These are phyloP conservation scores for Microtus montanus DNA, from an alignment of 2,113 vertebrate species.

Conservation along the genomic window DNA sequence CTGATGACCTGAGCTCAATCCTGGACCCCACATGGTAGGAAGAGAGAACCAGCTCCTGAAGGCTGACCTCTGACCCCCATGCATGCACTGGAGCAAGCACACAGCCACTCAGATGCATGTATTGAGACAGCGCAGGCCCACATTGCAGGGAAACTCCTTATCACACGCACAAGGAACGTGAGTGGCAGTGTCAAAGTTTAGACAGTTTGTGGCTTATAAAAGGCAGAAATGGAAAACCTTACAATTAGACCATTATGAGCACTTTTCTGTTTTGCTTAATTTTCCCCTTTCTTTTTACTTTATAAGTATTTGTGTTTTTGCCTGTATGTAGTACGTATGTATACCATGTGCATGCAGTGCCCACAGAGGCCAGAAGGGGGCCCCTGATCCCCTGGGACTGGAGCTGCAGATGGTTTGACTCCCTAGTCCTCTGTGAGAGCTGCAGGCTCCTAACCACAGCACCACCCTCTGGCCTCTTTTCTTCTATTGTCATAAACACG, in stretches of 20 bases:
- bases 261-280: not conserved
- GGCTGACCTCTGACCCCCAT: not conserved
- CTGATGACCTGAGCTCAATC: too few relatives aligned
- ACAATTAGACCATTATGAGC: not conserved
- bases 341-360: not conserved
- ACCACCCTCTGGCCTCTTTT: not conserved
- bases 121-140: not conserved
- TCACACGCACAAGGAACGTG: rapidly evolving
- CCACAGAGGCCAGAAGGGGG: not conserved
- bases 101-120: too few relatives aligned
- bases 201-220: not conserved
- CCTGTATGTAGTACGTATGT: not conserved
- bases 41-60: not conserved
- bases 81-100: too few relatives aligned
- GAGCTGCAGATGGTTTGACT: not conserved
- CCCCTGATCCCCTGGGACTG: not conserved
- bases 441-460: not conserved
- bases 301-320: not conserved
- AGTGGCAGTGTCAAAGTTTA: not conserved
- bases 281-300: not conserved
- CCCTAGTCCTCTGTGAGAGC: not conserved
- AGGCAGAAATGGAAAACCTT: not conserved
- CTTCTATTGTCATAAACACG: not conserved
- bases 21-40: not conserved
- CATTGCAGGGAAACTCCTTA: rapidly evolving